phyloP scores from a whole-genome alignment of 2,113 vertebrate species.

The Passer domesticus region DNA sequence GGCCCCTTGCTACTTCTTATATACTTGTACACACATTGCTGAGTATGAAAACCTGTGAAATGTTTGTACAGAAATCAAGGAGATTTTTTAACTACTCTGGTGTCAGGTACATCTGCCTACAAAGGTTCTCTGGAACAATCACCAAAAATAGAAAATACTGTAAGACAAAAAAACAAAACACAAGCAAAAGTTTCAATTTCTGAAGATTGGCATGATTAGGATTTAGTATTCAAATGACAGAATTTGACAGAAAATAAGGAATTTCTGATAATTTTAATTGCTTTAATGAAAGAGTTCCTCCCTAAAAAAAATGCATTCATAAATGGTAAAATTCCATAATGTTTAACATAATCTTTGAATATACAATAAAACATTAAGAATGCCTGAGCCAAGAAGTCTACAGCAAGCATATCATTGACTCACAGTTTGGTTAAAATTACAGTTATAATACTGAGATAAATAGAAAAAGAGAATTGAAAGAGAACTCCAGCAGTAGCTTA shows the following conservation, averaged over 20 bases:
- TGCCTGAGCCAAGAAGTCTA: neutral
- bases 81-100: neutral
- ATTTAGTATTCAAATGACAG: neutral
- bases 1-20: neutral
- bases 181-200: neutral
- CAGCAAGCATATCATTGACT: neutral
- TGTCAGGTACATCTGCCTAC: neutral
- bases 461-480: neutral
- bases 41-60: neutral
- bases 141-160: neutral
- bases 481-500: neutral
- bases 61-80: neutral
- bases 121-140: neutral
- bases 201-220: neutral
- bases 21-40: neutral
- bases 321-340: neutral
- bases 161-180: neutral
- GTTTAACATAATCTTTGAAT: neutral
- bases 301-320: neutral
- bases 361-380: neutral
- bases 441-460: neutral
- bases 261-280: neutral
- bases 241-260: neutral
- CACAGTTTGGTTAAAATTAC: neutral
- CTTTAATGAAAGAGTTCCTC: neutral